phyloP scores from a whole-genome alignment of 2,113 vertebrate genomes.

The Heterotis niloticus region DNA sequence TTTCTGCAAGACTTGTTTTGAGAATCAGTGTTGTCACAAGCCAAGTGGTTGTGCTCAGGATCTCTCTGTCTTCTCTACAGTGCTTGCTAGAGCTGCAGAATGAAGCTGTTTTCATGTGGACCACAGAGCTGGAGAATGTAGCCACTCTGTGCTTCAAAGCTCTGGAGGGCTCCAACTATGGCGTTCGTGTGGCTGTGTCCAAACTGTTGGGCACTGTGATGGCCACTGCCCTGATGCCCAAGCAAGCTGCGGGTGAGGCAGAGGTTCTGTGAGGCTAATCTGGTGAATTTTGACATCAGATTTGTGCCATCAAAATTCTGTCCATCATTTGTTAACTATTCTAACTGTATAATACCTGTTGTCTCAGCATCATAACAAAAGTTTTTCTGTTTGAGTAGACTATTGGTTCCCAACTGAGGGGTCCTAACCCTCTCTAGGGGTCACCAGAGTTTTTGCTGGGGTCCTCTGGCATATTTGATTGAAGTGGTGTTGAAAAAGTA shows the following conservation, averaged over 20 bases:
- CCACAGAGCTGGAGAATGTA: conserved; percentile 91
- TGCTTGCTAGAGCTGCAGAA: conserved; percentile 94
- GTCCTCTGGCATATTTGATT: too few species aligned
- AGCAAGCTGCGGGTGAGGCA: conserved; percentile 86
- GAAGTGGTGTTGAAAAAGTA: too few species aligned
- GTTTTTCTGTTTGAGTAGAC: too few species aligned
- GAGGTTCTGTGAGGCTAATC: not conserved
- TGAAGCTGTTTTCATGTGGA: conserved; percentile 98
- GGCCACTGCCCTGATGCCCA: conserved; percentile 94
- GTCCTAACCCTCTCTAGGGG: too few species aligned
- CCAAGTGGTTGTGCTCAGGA: not conserved
- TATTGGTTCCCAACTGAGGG: too few species aligned
- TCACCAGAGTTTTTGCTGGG: too few species aligned
- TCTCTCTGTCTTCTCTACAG: conserved; percentile 52
- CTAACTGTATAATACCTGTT: not conserved
- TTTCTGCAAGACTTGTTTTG: too few species aligned
- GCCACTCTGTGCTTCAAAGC: conserved; percentile 94
- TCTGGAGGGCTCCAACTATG: conserved; percentile 94
- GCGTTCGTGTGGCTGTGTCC: conserved; percentile 89
- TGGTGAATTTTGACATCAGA: not conserved
- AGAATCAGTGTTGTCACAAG: too few species aligned
- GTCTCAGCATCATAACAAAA: too few species aligned
- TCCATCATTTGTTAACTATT: not conserved
- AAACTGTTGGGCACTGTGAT: conserved; percentile 92
- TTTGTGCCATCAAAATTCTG: too few species aligned